phyloP scores from a whole-genome alignment of 2,888 invertebrate genomes.

The Coelopa pilipes region DNA sequence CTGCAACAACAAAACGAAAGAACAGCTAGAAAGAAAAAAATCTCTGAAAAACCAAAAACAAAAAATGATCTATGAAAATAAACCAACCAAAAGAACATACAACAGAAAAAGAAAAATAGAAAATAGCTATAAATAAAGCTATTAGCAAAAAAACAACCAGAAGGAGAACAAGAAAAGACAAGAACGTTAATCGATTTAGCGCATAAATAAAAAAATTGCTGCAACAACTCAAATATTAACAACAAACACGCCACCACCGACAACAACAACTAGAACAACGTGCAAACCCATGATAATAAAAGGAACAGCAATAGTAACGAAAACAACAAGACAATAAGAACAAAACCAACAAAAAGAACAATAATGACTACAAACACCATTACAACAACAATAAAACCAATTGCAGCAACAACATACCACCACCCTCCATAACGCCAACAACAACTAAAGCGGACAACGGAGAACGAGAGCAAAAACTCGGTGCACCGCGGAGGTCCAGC shows the following conservation, averaged over 20 bases:
- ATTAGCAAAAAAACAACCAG: no score
- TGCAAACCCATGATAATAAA: no score
- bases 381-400: conserved; percentile 19
- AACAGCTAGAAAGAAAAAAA: conserved; percentile 13
- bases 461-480: conserved; percentile 17
- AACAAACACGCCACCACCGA: no score
- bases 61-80: no score
- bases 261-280: no score
- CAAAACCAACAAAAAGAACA: not conserved
- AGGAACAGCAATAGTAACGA: no score
- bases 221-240: no score
- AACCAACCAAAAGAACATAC: no score
- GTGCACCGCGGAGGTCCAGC: conserved; percentile 21
- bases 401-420: not conserved
- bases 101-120: no score
- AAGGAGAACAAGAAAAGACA: not conserved
- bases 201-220: not conserved
- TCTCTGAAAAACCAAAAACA: no score
- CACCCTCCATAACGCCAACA: not conserved
- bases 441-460: not conserved
- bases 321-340: no score
- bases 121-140: no score
- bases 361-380: not conserved
- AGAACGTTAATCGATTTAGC: conserved; percentile 23
- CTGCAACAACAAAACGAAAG: not conserved